Conservation (phyloP, 2,888 invertebrate species). For the Tortrix viridana region DNA sequence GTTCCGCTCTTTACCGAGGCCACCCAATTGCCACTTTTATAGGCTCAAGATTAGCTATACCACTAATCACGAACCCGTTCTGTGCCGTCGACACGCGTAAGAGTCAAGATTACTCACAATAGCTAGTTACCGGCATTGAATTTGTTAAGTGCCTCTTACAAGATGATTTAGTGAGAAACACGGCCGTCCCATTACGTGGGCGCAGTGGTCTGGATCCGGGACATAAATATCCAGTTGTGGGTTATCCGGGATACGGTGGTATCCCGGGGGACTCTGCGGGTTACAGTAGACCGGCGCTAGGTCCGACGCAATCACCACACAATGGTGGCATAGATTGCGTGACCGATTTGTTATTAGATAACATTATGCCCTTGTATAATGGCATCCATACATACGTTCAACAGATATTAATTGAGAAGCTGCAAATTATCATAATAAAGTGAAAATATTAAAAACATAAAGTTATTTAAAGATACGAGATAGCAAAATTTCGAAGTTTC, state of each 20-base stretch:
- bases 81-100: too few relatives aligned
- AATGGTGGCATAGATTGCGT: constrained; percentile 30
- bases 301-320: constrained; percentile 47
- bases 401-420: too few relatives aligned
- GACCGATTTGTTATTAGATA: constrained; percentile 1
- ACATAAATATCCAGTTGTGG: constrained; percentile 61
- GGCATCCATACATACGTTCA: too few relatives aligned
- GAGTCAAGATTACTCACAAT: too few relatives aligned
- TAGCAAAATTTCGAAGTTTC: too few relatives aligned
- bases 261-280: constrained; percentile 51
- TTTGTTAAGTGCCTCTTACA: constrained; percentile 22
- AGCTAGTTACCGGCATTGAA: too few relatives aligned
- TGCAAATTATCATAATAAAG: too few relatives aligned
- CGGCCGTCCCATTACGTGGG: constrained; percentile 30
- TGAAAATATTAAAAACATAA: too few relatives aligned
- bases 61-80: constrained; percentile 18
- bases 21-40: constrained; percentile 29
- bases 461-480: too few relatives aligned
- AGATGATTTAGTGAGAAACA: constrained; percentile 30
- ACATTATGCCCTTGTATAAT: not conserved
- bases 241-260: constrained; percentile 60
- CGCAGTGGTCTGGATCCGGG: constrained; percentile 39
- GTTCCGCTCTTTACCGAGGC: constrained; percentile 3
- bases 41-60: constrained; percentile 23
- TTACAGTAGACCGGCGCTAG: constrained; percentile 51